Evolutionary conservation across 2,113 vertebrate species (phyloP), one percentile per base, ranked within the genome.

Genomic region (Phalacrocorax pelagicus): DNA sequence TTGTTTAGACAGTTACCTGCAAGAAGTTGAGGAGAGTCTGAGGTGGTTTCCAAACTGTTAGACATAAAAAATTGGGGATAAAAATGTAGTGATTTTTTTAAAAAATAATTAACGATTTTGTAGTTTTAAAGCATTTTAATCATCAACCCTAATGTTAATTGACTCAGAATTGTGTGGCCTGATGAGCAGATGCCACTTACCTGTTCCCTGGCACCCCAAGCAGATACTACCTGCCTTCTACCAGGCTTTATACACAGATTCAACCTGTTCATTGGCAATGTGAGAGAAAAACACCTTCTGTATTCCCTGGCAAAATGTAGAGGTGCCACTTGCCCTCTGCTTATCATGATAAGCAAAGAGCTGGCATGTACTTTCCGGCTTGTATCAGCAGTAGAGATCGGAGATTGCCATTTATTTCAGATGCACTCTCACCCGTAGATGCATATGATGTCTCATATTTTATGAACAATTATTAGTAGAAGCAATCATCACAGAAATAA

Each of bases 111-210:
- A 19, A 38, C 17, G 22, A 55, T 81, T 84, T 77, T 4, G 58
- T 74, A 2, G 3, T 81, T 86, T 91, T 65, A 75, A 58, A 80
- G 6, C 49, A 70, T 71, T 86, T 91, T 88, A 71, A 92, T 55
- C 32, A 65, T 29, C 65, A 44, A 6, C 32, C 26, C 42, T 81
- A 74, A 81, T 75, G 86, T 46, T 89, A 91, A 84, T 67, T 78
- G 83, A 94, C 82, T 73, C 47, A 47, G 61, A 84, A 5, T 67
- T 94, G 73, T 12, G 69, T 47, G 36, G 18, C 12, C 67, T 51
- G 69, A 96, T 71, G 77, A 96, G 61, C 87, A 91, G 62, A 87
- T 85, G 81, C 49, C 78, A 77, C 70, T 91, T 95, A 96, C 84
- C 73, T 89, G 47, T 59, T 92, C 70, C 57, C 67, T 95, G 87